Evolutionary conservation across 2,113 vertebrate species (phyloP), one percentile per base, ranked within the genome.

Genomic region (Picathartes gymnocephalus): DNA sequence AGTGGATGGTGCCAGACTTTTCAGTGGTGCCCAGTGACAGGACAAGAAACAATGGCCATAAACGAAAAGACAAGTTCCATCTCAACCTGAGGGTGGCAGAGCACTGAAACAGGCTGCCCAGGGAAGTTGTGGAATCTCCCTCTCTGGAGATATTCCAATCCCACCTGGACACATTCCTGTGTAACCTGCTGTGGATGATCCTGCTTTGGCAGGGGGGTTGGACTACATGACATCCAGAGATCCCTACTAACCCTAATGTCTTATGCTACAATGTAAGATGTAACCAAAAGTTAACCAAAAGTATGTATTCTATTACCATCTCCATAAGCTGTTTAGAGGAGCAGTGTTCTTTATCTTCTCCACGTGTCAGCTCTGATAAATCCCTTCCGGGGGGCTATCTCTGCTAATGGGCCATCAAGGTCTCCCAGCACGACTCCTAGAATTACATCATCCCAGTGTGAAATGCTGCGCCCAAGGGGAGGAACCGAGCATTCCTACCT

Each of bases 351-450:
- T 53, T 18, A 42, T 35, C 76, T 35, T 44, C 31, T 30, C 37
- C 7, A 2, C 42, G 30, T 40, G 37, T 53, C 47, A 78, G 15
- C 58, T 6, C 18, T 28, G 60, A 5, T 53, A n/a, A 64, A 9
- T 64, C 47, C 24, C 19, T 53, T 31, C 0, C 0, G 21, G 19
- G 21, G 19, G 1, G 24, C 24, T 28, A 1, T n/a, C 37, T n/a
- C 39, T 2, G 3, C 17, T 51, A 27, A 10, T 9, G 35, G 10
- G 8, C 23, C 23, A n/a, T 51, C 37, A 42, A 22, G 11, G 18
- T 42, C 37, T 42, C 58, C 30, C 23, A n/a, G 45, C 14, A 15
- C 17, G 18, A 28, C 37, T 17, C 30, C 17, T 20, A 21, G 10
- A 78, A 78, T 28, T 13, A 11, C 37, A 28, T 35, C 37, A 53